Base-by-base conservation (phyloP, 2,888 invertebrate species). In the Tipula confusa region DNA sequence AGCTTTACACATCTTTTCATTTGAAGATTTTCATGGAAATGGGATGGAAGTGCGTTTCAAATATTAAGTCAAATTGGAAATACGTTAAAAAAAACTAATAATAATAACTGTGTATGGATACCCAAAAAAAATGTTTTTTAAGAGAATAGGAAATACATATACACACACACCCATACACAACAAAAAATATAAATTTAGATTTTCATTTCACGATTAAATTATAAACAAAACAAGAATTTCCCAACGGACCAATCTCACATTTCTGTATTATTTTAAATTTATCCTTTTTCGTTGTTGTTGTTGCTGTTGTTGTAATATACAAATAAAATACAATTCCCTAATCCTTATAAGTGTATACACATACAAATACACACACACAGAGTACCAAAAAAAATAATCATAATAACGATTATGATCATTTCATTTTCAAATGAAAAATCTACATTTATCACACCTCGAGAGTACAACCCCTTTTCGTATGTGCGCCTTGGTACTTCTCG, bases 141-240 rank as follows among this genome's bases (percentile, higher is more conserved):
- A 9, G 24, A 18, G 24, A 64, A 64, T 24, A 24, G 64, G 43
- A 43, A 15, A 43, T 43, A 43, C 43, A 15, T 15, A 15, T 43
- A 43, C 24, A 64, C n/a, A 64, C 13, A 64, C n/a, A n/a, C n/a
- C n/a, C n/a, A n/a, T n/a, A n/a, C n/a, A 24, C 24, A 64, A 24
- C 6, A 24, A 64, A 18, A 64, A 64, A 64, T 64, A 64, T 64
- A 64, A 64, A 64, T 64, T 64, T 64, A 64, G 64, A 64, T 64
- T 64, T 64, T 64, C 64, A 64, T 64, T 64, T 64, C 64, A 64
- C 64, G 64, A 64, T 64, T 64, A 64, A 64, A 64, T 64, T 64
- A 64, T 64, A 64, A 64, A 64, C 64, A 64, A 64, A 64, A 64
- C 64, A 64, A 64, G 64, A 24, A 64, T 64, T 64, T 64, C 64